These are phyloP conservation scores for Erebia aethiops DNA, from an alignment of 2,888 invertebrate species.

Conservation along the genomic window DNA sequence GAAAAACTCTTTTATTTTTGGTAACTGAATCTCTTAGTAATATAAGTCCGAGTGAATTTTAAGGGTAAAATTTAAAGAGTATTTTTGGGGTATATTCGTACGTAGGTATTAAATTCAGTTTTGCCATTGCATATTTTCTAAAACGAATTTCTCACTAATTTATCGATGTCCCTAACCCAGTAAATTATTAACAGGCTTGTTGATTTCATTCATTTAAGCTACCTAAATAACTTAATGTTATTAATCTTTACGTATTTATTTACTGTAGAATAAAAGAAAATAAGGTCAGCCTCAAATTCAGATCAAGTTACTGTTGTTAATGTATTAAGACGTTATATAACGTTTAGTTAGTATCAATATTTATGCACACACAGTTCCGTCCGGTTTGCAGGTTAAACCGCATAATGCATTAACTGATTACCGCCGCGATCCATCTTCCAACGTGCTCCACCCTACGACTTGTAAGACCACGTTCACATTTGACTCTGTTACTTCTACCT, in stretches of 20 bases:
- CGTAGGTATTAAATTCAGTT: too few relatives aligned
- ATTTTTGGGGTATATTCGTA: too few relatives aligned
- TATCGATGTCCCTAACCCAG: too few relatives aligned
- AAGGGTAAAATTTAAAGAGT: background rate
- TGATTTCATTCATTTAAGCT: too few relatives aligned
- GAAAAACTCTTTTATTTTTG: constrained; percentile 74
- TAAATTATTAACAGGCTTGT: too few relatives aligned
- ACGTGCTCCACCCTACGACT: constrained; percentile 65
- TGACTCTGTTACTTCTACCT: constrained; percentile 13
- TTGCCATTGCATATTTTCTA: too few relatives aligned
- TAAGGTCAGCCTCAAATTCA: too few relatives aligned
- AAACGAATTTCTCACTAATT: too few relatives aligned
- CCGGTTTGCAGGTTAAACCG: constrained; percentile 66
- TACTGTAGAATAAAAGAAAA: too few relatives aligned
- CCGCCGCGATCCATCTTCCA: constrained; percentile 72
- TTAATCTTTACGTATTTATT: too few relatives aligned
- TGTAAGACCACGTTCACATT: constrained; percentile 45
- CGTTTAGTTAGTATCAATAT: constrained; percentile 59
- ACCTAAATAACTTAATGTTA: too few relatives aligned
- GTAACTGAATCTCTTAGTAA: constrained; percentile 62
- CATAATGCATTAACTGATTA: constrained; percentile 81
- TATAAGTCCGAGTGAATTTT: constrained; percentile 67
- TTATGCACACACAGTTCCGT: constrained; percentile 56
- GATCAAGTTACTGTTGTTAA: background rate
- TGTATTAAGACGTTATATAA: background rate